Evolutionary conservation across 2,888 invertebrate species (phyloP), one percentile per base, ranked within the genome.

Genomic region (Corythucha ciliata): DNA sequence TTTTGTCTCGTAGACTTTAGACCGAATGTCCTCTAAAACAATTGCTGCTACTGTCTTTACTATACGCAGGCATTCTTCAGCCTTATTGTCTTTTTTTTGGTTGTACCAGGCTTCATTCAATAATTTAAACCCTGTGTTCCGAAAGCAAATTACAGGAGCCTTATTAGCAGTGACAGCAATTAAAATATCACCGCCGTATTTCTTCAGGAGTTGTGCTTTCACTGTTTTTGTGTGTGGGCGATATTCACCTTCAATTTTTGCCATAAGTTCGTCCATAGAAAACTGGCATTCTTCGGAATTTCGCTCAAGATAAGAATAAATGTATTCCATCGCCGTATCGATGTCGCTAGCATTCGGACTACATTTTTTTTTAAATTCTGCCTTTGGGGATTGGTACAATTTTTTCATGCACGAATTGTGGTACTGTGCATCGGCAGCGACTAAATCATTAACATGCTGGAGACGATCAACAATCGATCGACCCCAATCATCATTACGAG

Each of bases 111-210:
- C 37, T n/a, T 41, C 41, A 39, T 8, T 48, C 16, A 48, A 27
- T 25, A 48, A 37, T 25, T 39, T 45, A 26, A 37, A 25, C 8
- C 40, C 48, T 20, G 8, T 20, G 21, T 41, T 46, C 41, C 25
- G 24, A 14, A 48, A 48, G 29, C 48, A 48, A 44, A 61, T 45
- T 25, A 57, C 40, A 4, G 33, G 8, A 6, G 10, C 26, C 14
- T 21, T 32, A 2, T 20, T 5, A 34, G 26, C 8, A 33, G 27
- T 36, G 8, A 50, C 53, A 21, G 48, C 26, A 29, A 58, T 47
- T 6, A 58, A 7, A 20, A 59, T 52, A 29, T 60, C 56, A 12
- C 56, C 52, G 18, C 56, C 57, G 41, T 56, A 58, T 39, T 54
- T 55, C 18, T 58, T 33, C 4, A 26, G 24, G 14, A 60, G 36